Evolutionary conservation across 2,888 invertebrate species (phyloP), one percentile per base, ranked within the genome.

Genomic region (Dolichopus griseipennis): DNA sequence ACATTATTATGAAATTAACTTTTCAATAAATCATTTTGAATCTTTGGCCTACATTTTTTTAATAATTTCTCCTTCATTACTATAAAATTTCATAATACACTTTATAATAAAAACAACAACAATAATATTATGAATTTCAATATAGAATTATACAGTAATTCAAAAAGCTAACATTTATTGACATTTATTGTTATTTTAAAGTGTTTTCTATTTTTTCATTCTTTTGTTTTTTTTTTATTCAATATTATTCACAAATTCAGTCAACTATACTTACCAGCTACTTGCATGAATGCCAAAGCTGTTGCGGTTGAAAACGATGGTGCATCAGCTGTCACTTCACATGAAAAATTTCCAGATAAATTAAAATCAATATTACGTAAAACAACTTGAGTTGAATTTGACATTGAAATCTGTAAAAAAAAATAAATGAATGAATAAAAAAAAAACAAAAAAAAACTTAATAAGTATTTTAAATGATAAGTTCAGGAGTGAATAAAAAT

Each of bases 331-430:
- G 87, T 87, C 69, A 89, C 88, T 79, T 89, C 89, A 75, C 89
- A 89, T 79, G 86, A 88, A 81, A 89, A 88, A 82, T 87, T 88
- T 21, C 89, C 89, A 4, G 88, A 86, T 43, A 89, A 83, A 27
- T 84, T 85, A 74, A 88, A 88, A 77, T 87, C 86, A 69, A 89
- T 88, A 75, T 87, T 84, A 70, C 86, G 86, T 75, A 89, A 83
- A 72, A 86, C 86, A 73, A 88, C 89, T 78, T 88, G 86, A 70
- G 87, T 88, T 75, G 88, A 86, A 79, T 89, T 88, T 61, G 89
- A 89, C 75, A 85, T 84, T 73, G 85, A 85, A 75, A 86, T 79
- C 90, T 90, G 84, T 73, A 73, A 76, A 74, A 74, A 64, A 61
- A 69, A 66, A 65, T 69, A 71, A 68, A 67, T 61, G 34, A 65